Percentiles rank a stretch among this genome's conserved stretches.
phyloP scores from a whole-genome alignment of 2,797 vertebrate genomes.

The Siniperca scherzeri region DNA sequence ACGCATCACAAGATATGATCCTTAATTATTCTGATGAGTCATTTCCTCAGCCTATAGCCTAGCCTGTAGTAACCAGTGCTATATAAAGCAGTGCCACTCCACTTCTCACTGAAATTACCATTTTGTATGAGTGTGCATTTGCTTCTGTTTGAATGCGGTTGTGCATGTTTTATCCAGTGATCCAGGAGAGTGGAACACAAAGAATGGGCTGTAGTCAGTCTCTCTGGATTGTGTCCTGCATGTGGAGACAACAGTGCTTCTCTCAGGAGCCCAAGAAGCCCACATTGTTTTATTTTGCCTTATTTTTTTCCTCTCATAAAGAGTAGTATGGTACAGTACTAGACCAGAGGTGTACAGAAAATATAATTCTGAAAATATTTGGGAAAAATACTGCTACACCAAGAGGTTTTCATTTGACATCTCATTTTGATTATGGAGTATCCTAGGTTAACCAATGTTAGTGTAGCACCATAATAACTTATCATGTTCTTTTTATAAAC shows the following conservation, averaged over 20 bases:
- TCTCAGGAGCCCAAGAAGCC: conserved; percentile 18
- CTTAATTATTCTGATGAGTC: conserved; percentile 60
- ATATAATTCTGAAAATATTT: conserved; percentile 2
- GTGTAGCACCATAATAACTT: background rate
- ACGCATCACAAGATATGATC: conserved; percentile 53
- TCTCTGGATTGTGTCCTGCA: conserved; percentile 65
- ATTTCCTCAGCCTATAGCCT: conserved; percentile 62
- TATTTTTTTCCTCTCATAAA: background rate
- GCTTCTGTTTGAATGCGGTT: conserved; percentile 65
- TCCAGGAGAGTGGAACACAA: conserved; percentile 54
- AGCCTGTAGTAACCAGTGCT: conserved; percentile 50
- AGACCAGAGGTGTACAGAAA: conserved; percentile 4
- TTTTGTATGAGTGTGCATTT: conserved; percentile 59
- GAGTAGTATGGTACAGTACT: background rate
- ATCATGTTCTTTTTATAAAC: conserved; percentile 11
- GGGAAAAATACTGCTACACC: background rate
- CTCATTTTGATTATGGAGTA: background rate
- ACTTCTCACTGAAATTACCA: conserved; percentile 57
- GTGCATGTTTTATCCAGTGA: conserved; percentile 70
- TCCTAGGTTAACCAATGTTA: background rate
- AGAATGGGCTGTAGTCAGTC: conserved; percentile 43
- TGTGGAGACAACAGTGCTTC: conserved; percentile 42
- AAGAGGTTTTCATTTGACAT: background rate
- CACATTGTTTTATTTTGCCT: conserved; percentile 33
- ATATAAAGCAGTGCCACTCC: conserved; percentile 51